Evolutionary conservation across 2,888 invertebrate species (phyloP).

Genomic region (Thera obeliscata): DNA sequence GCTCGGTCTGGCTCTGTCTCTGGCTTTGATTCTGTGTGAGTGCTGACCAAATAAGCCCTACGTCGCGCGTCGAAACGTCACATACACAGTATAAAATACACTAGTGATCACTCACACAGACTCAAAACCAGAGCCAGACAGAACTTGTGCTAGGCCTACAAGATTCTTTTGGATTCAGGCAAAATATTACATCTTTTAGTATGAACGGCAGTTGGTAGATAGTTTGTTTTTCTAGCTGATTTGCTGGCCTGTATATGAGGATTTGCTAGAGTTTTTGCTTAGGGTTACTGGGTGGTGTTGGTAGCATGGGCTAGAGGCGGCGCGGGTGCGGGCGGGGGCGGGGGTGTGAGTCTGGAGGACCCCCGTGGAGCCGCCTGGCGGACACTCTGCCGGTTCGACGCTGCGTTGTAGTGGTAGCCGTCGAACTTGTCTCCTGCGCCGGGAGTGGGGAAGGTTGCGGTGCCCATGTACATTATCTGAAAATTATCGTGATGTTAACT

Average conservation of each 20-base stretch:
- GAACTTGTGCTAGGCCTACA: no score
- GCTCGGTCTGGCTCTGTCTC: no score
- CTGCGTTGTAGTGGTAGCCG: conserved; percentile 81
- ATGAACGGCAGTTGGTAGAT: not conserved
- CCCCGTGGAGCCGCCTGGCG: conserved; percentile 66
- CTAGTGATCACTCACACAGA: no score
- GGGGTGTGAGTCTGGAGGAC: conserved; percentile 45
- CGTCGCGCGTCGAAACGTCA: no score
- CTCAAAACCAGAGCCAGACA: no score
- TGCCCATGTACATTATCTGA: conserved; percentile 81
- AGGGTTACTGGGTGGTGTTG: conserved; percentile 59
- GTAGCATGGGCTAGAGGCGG: conserved; percentile 54
- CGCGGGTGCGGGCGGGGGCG: conserved; percentile 53
- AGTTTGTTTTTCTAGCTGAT: not conserved
- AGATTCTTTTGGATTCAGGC: not conserved
- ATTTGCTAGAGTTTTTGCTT: not conserved
- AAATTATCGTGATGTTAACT: conserved; percentile 3
- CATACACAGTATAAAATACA: no score
- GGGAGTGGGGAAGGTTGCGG: conserved; percentile 70
- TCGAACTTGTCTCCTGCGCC: conserved; percentile 69
- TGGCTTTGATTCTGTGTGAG: no score
- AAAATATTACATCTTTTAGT: conserved; percentile 1
- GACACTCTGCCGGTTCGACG: conserved; percentile 73
- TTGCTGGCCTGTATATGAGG: not conserved
- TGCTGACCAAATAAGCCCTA: no score